These are phyloP conservation scores for Coelopa frigida DNA, from an alignment of 1,140 invertebrate species.

Conservation along the genomic window DNA sequence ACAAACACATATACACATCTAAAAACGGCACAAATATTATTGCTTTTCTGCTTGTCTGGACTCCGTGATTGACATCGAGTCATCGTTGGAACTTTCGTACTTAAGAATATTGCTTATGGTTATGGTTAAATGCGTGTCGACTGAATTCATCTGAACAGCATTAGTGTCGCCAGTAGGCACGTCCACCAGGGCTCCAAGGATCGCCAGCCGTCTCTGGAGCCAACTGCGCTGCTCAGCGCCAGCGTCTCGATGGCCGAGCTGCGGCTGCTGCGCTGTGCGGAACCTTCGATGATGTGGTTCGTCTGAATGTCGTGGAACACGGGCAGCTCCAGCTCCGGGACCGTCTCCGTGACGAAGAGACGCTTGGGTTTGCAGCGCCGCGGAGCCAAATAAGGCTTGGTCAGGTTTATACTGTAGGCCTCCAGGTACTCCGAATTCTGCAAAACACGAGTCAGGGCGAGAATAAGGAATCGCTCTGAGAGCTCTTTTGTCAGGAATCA, in stretches of 20 bases:
- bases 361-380: slow-evolving; percentile 12
- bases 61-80: too few relatives aligned
- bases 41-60: too few relatives aligned
- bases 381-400: slow-evolving; percentile 5
- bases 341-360: slow-evolving; percentile 8
- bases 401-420: slow-evolving; percentile 9
- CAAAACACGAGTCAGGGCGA: slow-evolving; percentile 1
- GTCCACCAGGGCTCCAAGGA: too few relatives aligned
- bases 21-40: too few relatives aligned
- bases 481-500: slow-evolving; percentile 8
- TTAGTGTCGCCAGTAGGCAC: too few relatives aligned
- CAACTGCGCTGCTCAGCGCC: slow-evolving; percentile 7
- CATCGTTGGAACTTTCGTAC: too few relatives aligned
- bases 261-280: slow-evolving; percentile 13
- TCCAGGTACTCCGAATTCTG: slow-evolving; percentile 11
- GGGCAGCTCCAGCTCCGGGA: slow-evolving; percentile 9
- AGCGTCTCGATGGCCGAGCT: slow-evolving; percentile 17
- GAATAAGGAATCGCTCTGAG: background rate
- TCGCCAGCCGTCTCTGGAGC: too few relatives aligned
- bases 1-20: too few relatives aligned
- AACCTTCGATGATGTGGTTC: slow-evolving; percentile 13
- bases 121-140: too few relatives aligned
- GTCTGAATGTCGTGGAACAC: slow-evolving; percentile 11
- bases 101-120: too few relatives aligned
- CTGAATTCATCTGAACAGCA: too few relatives aligned